Evolutionary conservation across 1,140 invertebrate genomes (phyloP), one percentile per base, ranked within the genome.

Genomic region (Drosophila teissieri): DNA sequence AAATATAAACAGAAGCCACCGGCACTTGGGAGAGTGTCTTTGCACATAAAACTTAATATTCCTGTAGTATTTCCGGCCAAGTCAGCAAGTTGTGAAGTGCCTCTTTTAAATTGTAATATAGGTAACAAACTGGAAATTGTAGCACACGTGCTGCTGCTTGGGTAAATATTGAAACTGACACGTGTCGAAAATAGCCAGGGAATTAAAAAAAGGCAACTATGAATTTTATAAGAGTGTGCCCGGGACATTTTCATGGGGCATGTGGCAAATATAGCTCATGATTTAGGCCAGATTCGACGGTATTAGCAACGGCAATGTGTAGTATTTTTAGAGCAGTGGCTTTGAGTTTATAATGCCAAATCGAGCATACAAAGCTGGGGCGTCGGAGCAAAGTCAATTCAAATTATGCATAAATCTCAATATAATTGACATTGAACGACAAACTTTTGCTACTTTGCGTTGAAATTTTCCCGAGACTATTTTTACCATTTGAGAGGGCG

Each of bases 401-500:
- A 51, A 86, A 88, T 86, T 86, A 83, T 86, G 63, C 80, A 88
- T 89, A 88, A 88, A 70, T 77, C 72, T 78, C 52, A 70, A 78
- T 78, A 70, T 78, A 78, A 78, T 78, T 78, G 74, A 69, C 64
- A 69, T 77, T 77, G 54, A 78, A 61, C 57, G 81, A 46, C 58
- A 80, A 85, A 85, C 42, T 85, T 77, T 77, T 57, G 48, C 55
- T 53, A 60, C 63, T 64, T 77, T 60, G 53, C 46, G 45, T 15
- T 19, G 53, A 65, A 74, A 73, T 74, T 63, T 63, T 51, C 39
- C 34, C 34, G 17, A 36, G 72, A 58, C 73, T 76, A 76, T 76
- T 76, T 76, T 58, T 76, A 76, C 53, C 73, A 57, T 75, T 56
- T 46, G 19, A 46, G 37, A 22, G 17, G 73, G 54, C 42, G 70